Evolutionary conservation across 2,797 vertebrate species (phyloP), one percentile per base, ranked within the genome.

Genomic region (Enteromius viviparus): DNA sequence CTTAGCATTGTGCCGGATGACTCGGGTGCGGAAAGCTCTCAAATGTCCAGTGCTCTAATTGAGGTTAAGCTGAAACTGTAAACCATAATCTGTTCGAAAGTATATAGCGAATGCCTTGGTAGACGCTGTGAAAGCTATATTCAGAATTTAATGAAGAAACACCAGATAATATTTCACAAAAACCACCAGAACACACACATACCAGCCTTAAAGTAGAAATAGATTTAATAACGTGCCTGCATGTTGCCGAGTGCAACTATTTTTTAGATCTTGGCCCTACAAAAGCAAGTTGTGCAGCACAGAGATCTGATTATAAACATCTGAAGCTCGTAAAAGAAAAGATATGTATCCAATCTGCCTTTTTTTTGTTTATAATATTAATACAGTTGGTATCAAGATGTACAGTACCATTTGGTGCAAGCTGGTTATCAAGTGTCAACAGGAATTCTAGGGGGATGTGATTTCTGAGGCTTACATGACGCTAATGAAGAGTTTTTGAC

Each of bases 31-130:
- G 85, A 86, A 84, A 84, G 76, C 84, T 91, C 90, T 91, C 88
- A 86, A 86, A 88, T 91, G 86, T 91, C 88, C 76, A 40, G 80
- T 62, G 40, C 82, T 75, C 81, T 88, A 85, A 87, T 86, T 89
- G 90, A 91, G 89, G 89, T 87, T 87, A 88, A 88, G 79, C 58
- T 85, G 90, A 90, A 92, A 92, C 87, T 40, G 76, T 89, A 92
- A 87, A 90, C 89, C 85, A 84, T 92, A 90, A 92, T 92, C 88
- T 87, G 70, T 82, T 80, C 87, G 85, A 87, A 89, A 85, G 85
- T 87, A 77, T 85, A 85, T 21, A 78, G 85, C 82, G 42, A 70
- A 74, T 86, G 81, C 49, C 76, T 29, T 47, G 23, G 42, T 72
- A 49, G 51, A 72, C 9, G 74, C 60, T 65, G 51, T 64, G 75